Base-by-base conservation (phyloP, 2,113 vertebrate genomes). In the Tinamus guttatus region DNA sequence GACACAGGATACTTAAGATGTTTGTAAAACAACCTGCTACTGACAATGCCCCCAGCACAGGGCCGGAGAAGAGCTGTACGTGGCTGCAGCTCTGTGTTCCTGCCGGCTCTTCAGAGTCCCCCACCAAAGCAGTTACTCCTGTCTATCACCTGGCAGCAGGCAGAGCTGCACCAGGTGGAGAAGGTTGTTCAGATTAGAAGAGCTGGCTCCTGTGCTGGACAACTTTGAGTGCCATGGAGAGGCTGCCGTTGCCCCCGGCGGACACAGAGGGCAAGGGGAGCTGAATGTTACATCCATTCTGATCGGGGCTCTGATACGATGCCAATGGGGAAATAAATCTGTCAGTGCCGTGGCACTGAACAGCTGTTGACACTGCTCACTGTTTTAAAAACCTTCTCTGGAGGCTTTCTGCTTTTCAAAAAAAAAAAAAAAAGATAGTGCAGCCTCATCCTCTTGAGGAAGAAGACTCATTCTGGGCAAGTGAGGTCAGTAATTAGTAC, bases 1-100 rank as follows among this genome's bases (percentile, higher is more conserved):
- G 5, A 77, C n/a, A 22, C 0, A 0, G 4, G 13, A 54, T 81
- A 68, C 32, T 47, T 25, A 25, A 73, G 28, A 60, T 1, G 9
- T 41, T 58, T 41, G 36, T 49, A 78, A 78, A 93, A 89, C 30
- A 76, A 15, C 4, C 47, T 65, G 27, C 30, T 77, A 15, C 9
- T 78, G 40, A 67, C 43, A 81, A 14, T 18, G 58, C 22, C 34
- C 36, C 22, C 21, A 62, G 9, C 25, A 77, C 32, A 73, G 58
- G 49, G 45, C 51, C 12, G 60, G 54, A 81, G 45, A 17, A 65
- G 30, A 81, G 73, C 1, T 43, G n/a, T 17, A 21, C 9, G 16
- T 43, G 32, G 34, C 20, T 22, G 5, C 12, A 64, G 76, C 27
- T 28, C 18, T n/a, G 22, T 7, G 5, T 11, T 76, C 32, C 58